A percentile compares a stretch with the other conserved stretches of the same genome.
phyloP scores from a whole-genome alignment of 2,888 invertebrate genomes.

The Euphydryas editha region DNA sequence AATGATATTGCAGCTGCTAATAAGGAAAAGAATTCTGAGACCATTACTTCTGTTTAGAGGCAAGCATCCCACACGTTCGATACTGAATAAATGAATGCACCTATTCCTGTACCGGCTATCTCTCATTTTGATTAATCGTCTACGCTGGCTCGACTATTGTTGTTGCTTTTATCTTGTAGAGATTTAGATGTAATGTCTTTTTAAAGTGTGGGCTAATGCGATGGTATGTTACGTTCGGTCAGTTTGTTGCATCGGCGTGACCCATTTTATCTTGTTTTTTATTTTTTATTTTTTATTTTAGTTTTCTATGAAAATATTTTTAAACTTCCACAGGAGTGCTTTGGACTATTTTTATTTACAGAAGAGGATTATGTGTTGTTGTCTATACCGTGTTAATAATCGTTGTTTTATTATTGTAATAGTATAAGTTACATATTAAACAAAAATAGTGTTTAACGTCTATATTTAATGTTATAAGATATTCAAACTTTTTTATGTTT shows the following conservation, averaged over 20 bases:
- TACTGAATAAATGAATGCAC: conserved; percentile 63
- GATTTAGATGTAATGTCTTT: conserved; percentile 75
- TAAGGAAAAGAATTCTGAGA: conserved; percentile 48
- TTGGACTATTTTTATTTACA: too few relatives aligned
- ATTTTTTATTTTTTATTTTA: neutral
- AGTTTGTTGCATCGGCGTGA: conserved; percentile 3
- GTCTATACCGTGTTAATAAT: too few relatives aligned
- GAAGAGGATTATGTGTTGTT: too few relatives aligned
- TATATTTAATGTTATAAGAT: too few relatives aligned
- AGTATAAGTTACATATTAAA: too few relatives aligned
- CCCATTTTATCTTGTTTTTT: conserved; percentile 10
- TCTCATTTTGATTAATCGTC: conserved; percentile 73
- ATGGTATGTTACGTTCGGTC: conserved; percentile 17
- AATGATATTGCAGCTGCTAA: conserved; percentile 36
- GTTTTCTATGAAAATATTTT: neutral
- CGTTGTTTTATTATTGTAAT: too few relatives aligned
- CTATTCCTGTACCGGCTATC: conserved; percentile 69
- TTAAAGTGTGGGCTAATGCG: conserved; percentile 53
- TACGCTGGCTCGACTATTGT: conserved; percentile 55
- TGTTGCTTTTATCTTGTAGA: conserved; percentile 61
- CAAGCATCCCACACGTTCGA: conserved; percentile 49
- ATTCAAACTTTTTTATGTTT: too few relatives aligned
- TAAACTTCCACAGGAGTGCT: too few relatives aligned
- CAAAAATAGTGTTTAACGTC: too few relatives aligned
- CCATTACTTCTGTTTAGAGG: conserved; percentile 50